Evolutionary conservation across 2,797 vertebrate species (phyloP).

Genomic region (Pantherophis alleghaniensis): DNA sequence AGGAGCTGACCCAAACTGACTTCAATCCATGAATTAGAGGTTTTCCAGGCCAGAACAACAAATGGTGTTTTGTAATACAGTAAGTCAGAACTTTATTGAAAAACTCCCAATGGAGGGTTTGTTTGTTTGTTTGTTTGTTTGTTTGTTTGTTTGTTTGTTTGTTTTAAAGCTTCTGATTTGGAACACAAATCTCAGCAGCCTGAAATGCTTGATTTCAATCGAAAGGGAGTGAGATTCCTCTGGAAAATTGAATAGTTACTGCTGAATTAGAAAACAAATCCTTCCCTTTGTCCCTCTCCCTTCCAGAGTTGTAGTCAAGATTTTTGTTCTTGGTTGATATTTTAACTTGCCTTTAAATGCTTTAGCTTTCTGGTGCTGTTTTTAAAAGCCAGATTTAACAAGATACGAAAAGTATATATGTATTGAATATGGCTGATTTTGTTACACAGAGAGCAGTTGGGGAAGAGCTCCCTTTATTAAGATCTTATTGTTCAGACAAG

Average conservation of each 20-base stretch:
- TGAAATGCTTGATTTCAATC: not conserved
- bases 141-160: not conserved
- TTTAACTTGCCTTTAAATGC: not conserved
- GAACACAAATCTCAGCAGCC: not conserved
- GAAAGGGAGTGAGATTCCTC: not conserved
- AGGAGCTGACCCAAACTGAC: not conserved
- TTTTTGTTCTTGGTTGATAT: not conserved
- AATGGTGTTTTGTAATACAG: not conserved
- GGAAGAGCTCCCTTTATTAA: not conserved
- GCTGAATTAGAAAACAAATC: not conserved
- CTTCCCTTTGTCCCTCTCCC: not conserved
- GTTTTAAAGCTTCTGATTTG: not conserved
- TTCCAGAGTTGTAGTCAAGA: not conserved
- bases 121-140: no score
- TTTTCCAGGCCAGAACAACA: not conserved
- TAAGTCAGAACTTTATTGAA: not conserved
- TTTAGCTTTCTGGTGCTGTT: not conserved
- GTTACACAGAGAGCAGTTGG: not conserved
- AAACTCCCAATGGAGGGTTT: not conserved
- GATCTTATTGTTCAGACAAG: not conserved
- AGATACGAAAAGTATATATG: not conserved
- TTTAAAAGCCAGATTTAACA: not conserved
- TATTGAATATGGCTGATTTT: not conserved
- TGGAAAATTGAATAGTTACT: not conserved
- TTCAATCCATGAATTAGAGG: not conserved